Evolutionary conservation across 2,113 vertebrate species (phyloP).

Genomic region (Corythornis madagascariensis): DNA sequence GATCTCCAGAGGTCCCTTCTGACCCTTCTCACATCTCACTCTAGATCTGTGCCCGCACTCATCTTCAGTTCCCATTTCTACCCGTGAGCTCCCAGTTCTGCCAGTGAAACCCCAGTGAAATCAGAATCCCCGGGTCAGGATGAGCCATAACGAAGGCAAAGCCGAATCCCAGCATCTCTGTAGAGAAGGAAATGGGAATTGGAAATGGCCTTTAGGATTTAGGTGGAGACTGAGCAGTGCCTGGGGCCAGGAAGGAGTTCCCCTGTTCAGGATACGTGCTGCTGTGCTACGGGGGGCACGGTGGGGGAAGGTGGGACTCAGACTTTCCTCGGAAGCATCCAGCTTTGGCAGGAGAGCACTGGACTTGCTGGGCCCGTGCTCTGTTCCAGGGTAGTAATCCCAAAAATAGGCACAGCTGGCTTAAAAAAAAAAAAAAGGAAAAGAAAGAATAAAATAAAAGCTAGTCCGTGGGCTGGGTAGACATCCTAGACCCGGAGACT

Average conservation of each 20-base stretch:
- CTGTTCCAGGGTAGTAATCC: background rate
- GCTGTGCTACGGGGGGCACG: background rate
- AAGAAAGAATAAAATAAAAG: background rate
- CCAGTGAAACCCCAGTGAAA: fast-evolving
- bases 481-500: background rate
- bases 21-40: background rate
- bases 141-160: background rate
- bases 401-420: constrained; percentile 25
- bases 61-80: background rate
- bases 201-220: background rate
- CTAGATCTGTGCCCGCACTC: background rate
- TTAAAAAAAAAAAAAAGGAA: background rate
- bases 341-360: background rate
- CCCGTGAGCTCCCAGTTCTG: background rate
- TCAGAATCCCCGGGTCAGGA: fast-evolving
- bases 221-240: background rate
- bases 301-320: background rate
- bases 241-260: constrained; percentile 22
- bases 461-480: constrained; percentile 5
- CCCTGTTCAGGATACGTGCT: fast-evolving
- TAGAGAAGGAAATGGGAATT: background rate
- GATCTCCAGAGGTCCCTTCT: too few species aligned
- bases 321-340: background rate
- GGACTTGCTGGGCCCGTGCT: background rate
- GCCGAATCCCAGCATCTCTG: background rate